These are phyloP conservation scores for Falcaria lacertinaria DNA, from an alignment of 2,888 invertebrate genomes.

Conservation along the genomic window DNA sequence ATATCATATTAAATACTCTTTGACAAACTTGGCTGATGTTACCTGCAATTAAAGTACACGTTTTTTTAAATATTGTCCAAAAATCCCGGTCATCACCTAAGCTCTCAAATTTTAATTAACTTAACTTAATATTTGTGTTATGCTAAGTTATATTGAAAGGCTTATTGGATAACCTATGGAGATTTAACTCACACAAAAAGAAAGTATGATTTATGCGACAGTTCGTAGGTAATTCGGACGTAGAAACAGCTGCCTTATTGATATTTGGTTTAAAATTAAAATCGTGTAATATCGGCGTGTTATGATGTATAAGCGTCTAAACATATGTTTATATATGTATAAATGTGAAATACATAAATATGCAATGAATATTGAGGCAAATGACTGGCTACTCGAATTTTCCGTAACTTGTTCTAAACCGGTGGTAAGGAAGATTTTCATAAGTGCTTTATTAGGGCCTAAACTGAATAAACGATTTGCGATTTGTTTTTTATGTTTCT, in stretches of 20 bases:
- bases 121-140: no score
- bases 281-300: background rate
- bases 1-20: constrained; percentile 36
- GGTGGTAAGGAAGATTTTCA: no score
- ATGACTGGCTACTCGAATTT: background rate
- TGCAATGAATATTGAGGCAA: background rate
- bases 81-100: no score
- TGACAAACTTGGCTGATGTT: background rate
- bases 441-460: no score
- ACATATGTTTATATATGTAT: background rate
- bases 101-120: no score
- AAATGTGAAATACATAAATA: background rate
- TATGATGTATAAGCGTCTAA: background rate
- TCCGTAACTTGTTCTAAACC: no score
- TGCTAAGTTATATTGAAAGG: no score
- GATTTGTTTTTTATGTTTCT: no score
- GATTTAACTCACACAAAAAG: background rate
- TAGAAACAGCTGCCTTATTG: background rate
- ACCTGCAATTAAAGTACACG: background rate
- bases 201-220: background rate
- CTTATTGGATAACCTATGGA: no score
- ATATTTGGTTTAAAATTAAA: constrained; percentile 1
- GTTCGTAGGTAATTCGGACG: background rate
- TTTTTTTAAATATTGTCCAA: background rate
- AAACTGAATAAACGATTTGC: no score